phyloP scores from a whole-genome alignment of 2,888 invertebrate species.

The Cenopis cana region DNA sequence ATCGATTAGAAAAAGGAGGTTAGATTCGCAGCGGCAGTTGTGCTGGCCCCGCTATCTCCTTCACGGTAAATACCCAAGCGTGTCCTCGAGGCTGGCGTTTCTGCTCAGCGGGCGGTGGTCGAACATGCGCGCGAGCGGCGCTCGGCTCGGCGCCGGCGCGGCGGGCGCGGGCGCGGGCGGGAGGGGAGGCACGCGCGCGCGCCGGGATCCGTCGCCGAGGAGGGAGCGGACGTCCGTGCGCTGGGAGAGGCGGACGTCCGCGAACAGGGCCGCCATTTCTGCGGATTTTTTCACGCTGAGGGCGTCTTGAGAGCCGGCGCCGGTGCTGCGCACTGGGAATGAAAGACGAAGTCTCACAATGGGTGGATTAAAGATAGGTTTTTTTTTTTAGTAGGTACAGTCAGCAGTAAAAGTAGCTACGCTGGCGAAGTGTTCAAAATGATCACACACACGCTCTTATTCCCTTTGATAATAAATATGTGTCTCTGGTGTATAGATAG shows the following conservation, averaged over 20 bases:
- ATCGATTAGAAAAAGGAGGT: too few species aligned
- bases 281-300: slow-evolving; percentile 95
- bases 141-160: slow-evolving; percentile 57
- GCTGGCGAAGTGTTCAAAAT: too few species aligned
- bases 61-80: slow-evolving; percentile 87
- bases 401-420: too few species aligned
- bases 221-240: slow-evolving; percentile 87
- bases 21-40: too few species aligned
- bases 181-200: slow-evolving; percentile 52
- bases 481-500: too few species aligned
- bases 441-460: too few species aligned
- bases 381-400: too few species aligned
- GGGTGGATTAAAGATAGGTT: too few species aligned
- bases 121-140: slow-evolving; percentile 67
- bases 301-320: slow-evolving; percentile 87
- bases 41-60: too few species aligned
- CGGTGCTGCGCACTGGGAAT: slow-evolving; percentile 74
- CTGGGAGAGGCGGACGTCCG: slow-evolving; percentile 89
- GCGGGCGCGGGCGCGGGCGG: slow-evolving; percentile 53
- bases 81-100: slow-evolving; percentile 86
- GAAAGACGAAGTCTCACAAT: too few species aligned
- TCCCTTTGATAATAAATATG: too few species aligned
- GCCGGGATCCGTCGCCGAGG: slow-evolving; percentile 62
- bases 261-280: slow-evolving; percentile 94
- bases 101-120: slow-evolving; percentile 72